These are phyloP conservation scores for Hesperophylax magnus DNA, from an alignment of 1,140 invertebrate genomes.

Conservation along the genomic window DNA sequence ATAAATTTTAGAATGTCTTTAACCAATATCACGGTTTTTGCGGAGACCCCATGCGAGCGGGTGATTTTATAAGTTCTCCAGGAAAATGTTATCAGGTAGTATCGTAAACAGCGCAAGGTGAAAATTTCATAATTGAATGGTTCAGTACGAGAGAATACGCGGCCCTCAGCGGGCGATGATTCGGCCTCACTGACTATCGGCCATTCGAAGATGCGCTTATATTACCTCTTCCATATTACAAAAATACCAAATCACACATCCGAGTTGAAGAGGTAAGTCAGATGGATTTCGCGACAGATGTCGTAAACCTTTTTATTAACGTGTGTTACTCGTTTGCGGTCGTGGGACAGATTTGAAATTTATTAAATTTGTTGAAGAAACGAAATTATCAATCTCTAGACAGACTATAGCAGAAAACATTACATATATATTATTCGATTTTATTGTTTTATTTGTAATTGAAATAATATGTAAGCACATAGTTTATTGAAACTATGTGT, in stretches of 20 bases:
- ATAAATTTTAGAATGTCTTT: neutral
- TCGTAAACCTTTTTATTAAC: constrained; percentile 9
- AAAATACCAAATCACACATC: constrained; percentile 45
- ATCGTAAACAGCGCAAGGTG: neutral
- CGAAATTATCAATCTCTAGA: too few species aligned
- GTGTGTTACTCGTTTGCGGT: neutral
- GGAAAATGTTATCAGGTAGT: neutral
- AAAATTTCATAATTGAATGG: neutral
- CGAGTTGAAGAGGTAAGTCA: constrained; percentile 45
- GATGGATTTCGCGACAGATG: constrained; percentile 43
- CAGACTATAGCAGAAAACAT: too few species aligned
- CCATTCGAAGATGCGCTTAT: constrained; percentile 52
- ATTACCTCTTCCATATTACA: constrained; percentile 54
- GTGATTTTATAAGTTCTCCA: neutral
- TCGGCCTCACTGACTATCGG: constrained; percentile 55
- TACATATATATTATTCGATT: too few species aligned
- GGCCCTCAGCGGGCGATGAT: constrained; percentile 49
- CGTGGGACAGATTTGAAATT: neutral
- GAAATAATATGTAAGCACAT: too few species aligned
- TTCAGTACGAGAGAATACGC: constrained; percentile 27
- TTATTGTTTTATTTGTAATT: too few species aligned
- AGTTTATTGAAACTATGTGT: too few species aligned
- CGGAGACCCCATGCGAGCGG: neutral
- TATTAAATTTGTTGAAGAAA: too few species aligned
- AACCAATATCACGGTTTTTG: constrained; percentile 19